These are phyloP conservation scores for Tauraco erythrolophus DNA, from an alignment of 2,113 vertebrate genomes.

Conservation along the genomic window DNA sequence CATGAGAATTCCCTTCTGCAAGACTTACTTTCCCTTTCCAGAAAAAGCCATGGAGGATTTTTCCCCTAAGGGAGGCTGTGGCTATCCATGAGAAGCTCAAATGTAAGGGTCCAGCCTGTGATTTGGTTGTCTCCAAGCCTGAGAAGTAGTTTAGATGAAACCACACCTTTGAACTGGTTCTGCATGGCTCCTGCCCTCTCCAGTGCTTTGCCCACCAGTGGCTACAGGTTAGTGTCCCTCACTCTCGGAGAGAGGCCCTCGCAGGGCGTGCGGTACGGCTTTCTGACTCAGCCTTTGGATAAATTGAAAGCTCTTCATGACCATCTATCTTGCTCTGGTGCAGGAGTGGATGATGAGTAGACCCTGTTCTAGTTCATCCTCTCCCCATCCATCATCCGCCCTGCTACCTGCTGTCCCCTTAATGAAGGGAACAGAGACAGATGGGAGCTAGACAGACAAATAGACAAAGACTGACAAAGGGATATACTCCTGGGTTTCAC, in stretches of 20 bases:
- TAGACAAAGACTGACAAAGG: not conserved
- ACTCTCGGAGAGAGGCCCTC: not conserved
- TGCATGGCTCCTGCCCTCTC: not conserved
- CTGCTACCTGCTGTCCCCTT: not conserved
- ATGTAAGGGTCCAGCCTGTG: not conserved
- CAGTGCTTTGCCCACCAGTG: not conserved
- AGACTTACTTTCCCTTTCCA: not conserved
- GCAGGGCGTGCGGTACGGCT: accelerated
- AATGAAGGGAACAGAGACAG: not conserved
- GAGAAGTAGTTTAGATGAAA: not conserved
- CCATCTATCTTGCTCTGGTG: not conserved
- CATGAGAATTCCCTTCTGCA: not conserved
- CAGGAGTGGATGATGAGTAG: not conserved
- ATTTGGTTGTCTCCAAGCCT: not conserved
- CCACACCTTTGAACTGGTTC: not conserved
- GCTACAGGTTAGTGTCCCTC: not conserved
- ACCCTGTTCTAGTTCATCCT: not conserved
- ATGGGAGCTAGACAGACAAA: not conserved
- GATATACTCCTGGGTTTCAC: not conserved
- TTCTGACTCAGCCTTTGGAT: not conserved
- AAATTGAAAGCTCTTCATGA: not conserved
- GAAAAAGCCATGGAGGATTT: not conserved
- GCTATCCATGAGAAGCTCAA: not conserved
- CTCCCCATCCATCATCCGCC: not conserved
- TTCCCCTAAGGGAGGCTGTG: not conserved